Percentiles rank a stretch among this genome's conserved stretches.
Evolutionary conservation across 2,797 vertebrate genomes (phyloP).

Genomic region (Platyrinchus mystaceus): DNA sequence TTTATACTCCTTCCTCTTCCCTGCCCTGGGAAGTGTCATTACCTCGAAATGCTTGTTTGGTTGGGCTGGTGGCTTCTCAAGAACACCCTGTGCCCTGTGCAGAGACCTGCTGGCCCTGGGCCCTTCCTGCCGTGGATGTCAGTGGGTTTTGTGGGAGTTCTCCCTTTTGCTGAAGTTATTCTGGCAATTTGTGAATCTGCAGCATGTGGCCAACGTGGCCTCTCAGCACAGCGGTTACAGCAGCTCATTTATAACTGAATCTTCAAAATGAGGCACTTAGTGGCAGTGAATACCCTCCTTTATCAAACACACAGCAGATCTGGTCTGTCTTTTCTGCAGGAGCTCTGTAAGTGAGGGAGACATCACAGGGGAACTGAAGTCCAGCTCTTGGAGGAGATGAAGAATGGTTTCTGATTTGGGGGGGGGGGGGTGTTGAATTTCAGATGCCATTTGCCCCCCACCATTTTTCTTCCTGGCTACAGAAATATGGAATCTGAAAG

Average conservation of each 20-base stretch:
- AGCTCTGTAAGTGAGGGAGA: background rate
- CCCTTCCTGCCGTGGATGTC: background rate
- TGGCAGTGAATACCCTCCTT: background rate
- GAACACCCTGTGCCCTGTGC: fast-evolving
- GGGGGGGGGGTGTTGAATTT: background rate
- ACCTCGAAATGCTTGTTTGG: background rate
- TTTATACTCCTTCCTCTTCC: background rate
- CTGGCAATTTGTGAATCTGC: background rate
- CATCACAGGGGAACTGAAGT: background rate
- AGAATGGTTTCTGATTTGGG: background rate
- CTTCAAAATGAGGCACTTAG: background rate
- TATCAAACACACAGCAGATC: background rate
- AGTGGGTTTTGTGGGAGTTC: background rate
- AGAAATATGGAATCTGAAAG: background rate
- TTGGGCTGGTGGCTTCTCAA: background rate
- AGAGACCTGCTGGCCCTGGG: background rate
- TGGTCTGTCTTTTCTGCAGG: background rate
- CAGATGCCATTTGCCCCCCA: background rate
- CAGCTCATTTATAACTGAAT: background rate
- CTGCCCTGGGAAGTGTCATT: background rate
- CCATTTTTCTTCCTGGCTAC: background rate
- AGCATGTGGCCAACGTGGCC: background rate
- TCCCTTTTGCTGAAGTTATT: background rate
- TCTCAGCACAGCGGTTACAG: background rate
- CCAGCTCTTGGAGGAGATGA: background rate